Conservation (phyloP, 2,113 vertebrate species). For the Eudyptes chrysolophus region DNA sequence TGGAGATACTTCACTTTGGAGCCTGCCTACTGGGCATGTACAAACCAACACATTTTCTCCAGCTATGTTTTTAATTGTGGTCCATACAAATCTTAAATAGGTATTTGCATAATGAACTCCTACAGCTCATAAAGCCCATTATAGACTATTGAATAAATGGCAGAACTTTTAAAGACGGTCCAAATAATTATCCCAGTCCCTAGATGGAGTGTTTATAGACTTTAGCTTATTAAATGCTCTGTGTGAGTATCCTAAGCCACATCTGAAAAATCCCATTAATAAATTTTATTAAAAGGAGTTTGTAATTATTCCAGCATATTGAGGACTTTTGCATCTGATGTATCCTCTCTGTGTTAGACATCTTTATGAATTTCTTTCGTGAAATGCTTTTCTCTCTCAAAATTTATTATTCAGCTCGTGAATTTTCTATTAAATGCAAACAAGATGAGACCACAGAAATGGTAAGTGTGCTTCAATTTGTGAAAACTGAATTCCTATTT, state of each 20-base stretch:
- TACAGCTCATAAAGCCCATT: neutral
- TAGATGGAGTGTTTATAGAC: neutral
- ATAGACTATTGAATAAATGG: neutral
- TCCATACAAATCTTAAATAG: neutral
- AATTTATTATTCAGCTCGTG: neutral
- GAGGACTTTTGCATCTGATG: neutral
- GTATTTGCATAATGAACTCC: neutral
- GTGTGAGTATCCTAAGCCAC: neutral
- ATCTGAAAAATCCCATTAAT: neutral
- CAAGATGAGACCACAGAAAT: neutral
- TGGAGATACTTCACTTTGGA: neutral
- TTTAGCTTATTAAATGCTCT: neutral
- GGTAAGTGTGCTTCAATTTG: neutral
- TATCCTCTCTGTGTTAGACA: neutral
- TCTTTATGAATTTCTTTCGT: neutral
- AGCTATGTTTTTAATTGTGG: neutral
- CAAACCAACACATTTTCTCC: neutral
- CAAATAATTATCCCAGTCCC: neutral
- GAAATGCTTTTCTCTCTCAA: neutral
- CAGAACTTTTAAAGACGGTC: conserved; percentile 4
- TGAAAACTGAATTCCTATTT: conserved; percentile 24
- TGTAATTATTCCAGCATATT: neutral
- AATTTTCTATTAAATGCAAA: neutral
- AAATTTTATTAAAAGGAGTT: neutral
- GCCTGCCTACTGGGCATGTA: neutral